Percentiles rank a stretch among this genome's conserved stretches.
phyloP scores from a whole-genome alignment of 2,113 vertebrate genomes.

The Ancistrus triradiatus region DNA sequence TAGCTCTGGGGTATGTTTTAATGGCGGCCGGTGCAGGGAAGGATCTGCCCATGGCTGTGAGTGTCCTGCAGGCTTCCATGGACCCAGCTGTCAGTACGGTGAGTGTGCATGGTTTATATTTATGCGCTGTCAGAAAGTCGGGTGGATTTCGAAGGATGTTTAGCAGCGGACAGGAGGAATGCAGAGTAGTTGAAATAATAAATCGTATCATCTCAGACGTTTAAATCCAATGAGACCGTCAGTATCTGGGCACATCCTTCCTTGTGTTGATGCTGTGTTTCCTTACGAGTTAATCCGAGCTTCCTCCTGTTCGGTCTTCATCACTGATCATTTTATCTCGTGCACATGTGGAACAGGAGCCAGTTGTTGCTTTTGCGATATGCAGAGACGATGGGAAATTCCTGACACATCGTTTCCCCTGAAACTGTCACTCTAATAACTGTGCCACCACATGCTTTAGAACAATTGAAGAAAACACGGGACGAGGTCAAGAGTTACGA shows the following conservation, averaged over 20 bases:
- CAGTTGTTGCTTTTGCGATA: conserved; percentile 66
- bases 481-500: not conserved
- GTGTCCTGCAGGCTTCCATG: conserved; percentile 76
- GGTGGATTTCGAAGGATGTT: not conserved
- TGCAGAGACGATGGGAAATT: conserved; percentile 71
- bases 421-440: conserved; percentile 12
- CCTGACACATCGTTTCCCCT: conserved; percentile 48
- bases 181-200: not conserved
- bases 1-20: conserved; percentile 68
- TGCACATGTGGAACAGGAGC: conserved; percentile 55
- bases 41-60: conserved; percentile 68
- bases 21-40: conserved; percentile 68
- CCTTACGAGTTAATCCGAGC: conserved; percentile 12
- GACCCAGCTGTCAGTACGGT: conserved; percentile 81
- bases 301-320: conserved; percentile 48
- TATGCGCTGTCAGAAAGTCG: not conserved
- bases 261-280: conserved; percentile 2
- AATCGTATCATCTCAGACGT: not conserved
- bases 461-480: conserved; percentile 13
- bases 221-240: not conserved
- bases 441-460: not conserved
- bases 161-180: not conserved
- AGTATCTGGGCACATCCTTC: conserved; percentile 26
- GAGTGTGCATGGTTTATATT: conserved; percentile 47
- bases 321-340: conserved; percentile 57